A percentile compares a stretch with the other conserved stretches of the same genome.
These are phyloP conservation scores for Zaprionus ornatus DNA, from an alignment of 1,140 invertebrate genomes.

Conservation along the genomic window DNA sequence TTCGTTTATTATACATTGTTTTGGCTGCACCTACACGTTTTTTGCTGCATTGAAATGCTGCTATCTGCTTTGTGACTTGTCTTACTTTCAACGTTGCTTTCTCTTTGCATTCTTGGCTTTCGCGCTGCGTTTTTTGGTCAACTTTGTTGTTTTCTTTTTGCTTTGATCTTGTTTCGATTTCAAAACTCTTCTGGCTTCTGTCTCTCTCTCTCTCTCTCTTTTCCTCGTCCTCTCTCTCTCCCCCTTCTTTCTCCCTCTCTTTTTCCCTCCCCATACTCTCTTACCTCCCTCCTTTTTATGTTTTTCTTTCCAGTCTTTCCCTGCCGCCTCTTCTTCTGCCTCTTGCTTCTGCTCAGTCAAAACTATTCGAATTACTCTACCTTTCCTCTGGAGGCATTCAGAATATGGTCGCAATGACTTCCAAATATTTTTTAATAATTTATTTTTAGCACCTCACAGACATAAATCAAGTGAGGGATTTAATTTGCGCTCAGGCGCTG, in stretches of 20 bases:
- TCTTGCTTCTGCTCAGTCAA: not conserved
- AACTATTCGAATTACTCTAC: not conserved
- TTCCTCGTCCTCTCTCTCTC: not conserved
- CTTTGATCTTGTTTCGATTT: not conserved
- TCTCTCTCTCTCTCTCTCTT: not conserved
- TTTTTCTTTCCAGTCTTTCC: not conserved
- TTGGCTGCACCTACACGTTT: not conserved
- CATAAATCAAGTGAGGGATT: conserved; percentile 34
- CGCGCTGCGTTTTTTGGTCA: too few species aligned
- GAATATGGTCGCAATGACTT: conserved; percentile 4
- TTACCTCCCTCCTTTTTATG: not conserved
- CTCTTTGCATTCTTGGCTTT: not conserved
- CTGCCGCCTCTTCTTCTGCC: not conserved
- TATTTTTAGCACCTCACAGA: conserved; percentile 21
- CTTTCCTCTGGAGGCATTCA: not conserved
- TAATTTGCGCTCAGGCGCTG: not conserved
- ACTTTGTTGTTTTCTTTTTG: not conserved
- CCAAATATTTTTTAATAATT: conserved; percentile 30
- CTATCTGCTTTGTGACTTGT: not conserved
- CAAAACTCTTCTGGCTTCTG: not conserved
- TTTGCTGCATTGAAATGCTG: not conserved
- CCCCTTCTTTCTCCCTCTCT: not conserved
- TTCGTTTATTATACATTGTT: conserved; percentile 40
- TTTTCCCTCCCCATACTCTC: not conserved
- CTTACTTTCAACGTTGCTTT: not conserved